Evolutionary conservation across 2,113 vertebrate species (phyloP).

Genomic region (Bucco capensis): DNA sequence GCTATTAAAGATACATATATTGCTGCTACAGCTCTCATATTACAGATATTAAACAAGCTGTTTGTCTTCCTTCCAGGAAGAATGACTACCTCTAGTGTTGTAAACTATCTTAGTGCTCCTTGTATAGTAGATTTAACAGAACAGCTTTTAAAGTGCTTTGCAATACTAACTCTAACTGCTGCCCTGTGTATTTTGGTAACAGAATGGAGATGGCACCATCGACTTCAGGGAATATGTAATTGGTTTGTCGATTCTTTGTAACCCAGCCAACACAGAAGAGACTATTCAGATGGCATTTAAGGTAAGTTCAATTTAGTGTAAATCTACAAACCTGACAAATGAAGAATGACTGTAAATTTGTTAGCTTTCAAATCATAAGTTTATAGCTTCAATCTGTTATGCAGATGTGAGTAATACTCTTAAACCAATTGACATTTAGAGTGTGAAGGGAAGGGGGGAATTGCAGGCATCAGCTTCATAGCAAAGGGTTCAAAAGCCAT

Average conservation of each 20-base stretch:
- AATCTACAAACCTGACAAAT: constrained; percentile 43
- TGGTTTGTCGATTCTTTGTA: constrained; percentile 90
- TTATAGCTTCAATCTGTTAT: constrained; percentile 60
- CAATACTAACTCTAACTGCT: neutral
- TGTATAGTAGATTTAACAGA: neutral
- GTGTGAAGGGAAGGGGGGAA: constrained; percentile 32
- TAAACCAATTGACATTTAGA: constrained; percentile 59
- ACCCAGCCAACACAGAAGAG: constrained; percentile 92
- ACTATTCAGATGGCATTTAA: constrained; percentile 91
- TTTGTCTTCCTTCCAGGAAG: neutral
- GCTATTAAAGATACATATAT: neutral
- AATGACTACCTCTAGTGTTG: neutral
- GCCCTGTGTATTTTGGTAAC: neutral
- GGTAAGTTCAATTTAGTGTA: constrained; percentile 71
- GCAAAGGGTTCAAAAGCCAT: constrained; percentile 7
- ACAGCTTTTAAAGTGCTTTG: neutral
- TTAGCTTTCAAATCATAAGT: constrained; percentile 60
- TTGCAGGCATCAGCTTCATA: constrained; percentile 9
- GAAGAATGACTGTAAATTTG: constrained; percentile 56
- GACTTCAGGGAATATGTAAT: constrained; percentile 99
- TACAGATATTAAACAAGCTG: neutral
- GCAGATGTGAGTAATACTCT: constrained; percentile 53
- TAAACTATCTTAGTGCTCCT: neutral
- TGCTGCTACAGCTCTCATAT: neutral
- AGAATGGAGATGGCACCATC: constrained; percentile 93